A percentile compares a stretch with the other conserved stretches of the same genome.
These are phyloP conservation scores for Proisotoma minuta DNA, from an alignment of 2,888 invertebrate genomes.

Conservation along the genomic window DNA sequence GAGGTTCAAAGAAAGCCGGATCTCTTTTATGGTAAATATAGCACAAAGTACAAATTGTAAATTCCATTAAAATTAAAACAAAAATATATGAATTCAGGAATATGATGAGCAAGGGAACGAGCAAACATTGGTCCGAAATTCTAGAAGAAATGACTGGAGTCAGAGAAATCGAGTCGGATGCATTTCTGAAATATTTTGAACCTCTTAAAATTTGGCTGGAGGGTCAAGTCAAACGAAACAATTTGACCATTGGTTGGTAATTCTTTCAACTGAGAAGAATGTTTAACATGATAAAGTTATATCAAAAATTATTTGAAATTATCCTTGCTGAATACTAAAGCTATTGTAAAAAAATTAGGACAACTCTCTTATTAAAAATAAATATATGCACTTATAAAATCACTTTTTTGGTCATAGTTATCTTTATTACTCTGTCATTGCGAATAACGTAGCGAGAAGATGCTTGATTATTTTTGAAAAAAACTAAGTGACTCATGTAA, in stretches of 20 bases:
- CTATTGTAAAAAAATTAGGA: too few species aligned
- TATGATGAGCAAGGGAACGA: slow-evolving; percentile 47
- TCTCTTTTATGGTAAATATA: slow-evolving; percentile 49
- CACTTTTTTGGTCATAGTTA: too few species aligned
- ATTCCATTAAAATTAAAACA: background rate
- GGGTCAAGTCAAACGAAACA: slow-evolving; percentile 25
- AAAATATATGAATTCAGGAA: slow-evolving; percentile 34
- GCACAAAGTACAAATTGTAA: background rate
- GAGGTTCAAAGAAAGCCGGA: slow-evolving; percentile 52
- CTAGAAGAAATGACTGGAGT: slow-evolving; percentile 46
- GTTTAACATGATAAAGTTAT: too few species aligned
- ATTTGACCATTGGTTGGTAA: slow-evolving; percentile 43
- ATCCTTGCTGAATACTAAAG: too few species aligned
- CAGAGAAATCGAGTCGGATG: slow-evolving; percentile 35
- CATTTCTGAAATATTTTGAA: slow-evolving; percentile 47
- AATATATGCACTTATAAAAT: too few species aligned
- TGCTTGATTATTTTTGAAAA: too few species aligned
- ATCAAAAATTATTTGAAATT: too few species aligned
- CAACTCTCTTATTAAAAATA: too few species aligned
- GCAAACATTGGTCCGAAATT: slow-evolving; percentile 44
- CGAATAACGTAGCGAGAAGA: too few species aligned
- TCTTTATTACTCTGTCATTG: too few species aligned
- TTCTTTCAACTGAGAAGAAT: too few species aligned
- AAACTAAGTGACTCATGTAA: too few species aligned
- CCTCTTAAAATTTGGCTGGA: slow-evolving; percentile 47